Percentiles rank a stretch among this genome's conserved stretches.
phyloP scores from a whole-genome alignment of 2,113 vertebrate genomes.

The Vidua chalybeata region DNA sequence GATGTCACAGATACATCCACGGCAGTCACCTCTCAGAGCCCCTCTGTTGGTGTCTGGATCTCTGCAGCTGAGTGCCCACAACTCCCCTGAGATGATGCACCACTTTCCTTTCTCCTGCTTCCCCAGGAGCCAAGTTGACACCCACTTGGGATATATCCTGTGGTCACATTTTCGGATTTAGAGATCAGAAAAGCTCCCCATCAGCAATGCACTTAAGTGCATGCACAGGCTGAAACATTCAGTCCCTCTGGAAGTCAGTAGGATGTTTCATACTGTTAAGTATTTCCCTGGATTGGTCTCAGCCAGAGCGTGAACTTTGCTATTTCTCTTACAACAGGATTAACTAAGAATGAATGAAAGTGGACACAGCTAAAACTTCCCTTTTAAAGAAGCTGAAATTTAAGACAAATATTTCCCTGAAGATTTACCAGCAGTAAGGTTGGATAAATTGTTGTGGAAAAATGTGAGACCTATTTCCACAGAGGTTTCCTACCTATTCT shows the following conservation, averaged over 20 bases:
- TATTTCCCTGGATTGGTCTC: background rate
- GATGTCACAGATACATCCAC: background rate
- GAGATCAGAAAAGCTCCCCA: background rate
- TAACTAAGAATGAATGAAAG: background rate
- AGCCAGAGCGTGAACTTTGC: slow-evolving; percentile 1
- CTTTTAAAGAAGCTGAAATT: slow-evolving; percentile 11
- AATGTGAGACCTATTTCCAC: background rate
- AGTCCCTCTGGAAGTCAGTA: background rate
- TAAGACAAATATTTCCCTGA: slow-evolving; percentile 7
- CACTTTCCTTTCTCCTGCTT: background rate
- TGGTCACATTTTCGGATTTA: background rate
- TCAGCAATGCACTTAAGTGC: background rate
- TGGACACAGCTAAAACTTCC: background rate
- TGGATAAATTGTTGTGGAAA: background rate
- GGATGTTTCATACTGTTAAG: background rate
- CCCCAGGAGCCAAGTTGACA: background rate
- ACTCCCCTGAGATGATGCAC: background rate
- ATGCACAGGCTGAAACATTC: background rate
- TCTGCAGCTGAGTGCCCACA: background rate
- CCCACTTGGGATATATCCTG: background rate
- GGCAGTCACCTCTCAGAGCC: background rate
- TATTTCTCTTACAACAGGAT: background rate
- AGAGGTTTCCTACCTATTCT: background rate
- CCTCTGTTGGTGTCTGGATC: background rate
- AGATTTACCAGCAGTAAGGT: background rate